Conservation (phyloP, 2,888 invertebrate species). For the Osedax frankpressi region DNA sequence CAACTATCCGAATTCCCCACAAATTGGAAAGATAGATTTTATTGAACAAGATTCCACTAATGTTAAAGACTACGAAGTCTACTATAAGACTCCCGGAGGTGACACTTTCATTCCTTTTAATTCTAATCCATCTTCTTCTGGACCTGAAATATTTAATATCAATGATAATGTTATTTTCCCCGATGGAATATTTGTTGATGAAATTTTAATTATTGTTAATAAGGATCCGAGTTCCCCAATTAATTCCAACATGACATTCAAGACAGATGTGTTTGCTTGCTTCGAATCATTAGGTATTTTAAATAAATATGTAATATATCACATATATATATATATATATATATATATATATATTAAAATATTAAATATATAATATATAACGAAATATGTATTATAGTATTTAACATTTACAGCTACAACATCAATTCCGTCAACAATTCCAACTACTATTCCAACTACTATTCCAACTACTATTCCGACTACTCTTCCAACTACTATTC, state of each 20-base stretch:
- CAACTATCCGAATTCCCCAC: neutral
- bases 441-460: no score
- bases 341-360: no score
- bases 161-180: slow-evolving; percentile 8
- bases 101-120: neutral
- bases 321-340: no score
- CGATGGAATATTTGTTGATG: neutral
- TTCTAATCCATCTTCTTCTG: neutral
- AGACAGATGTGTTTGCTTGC: neutral
- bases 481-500: no score
- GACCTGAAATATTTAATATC: slow-evolving; percentile 4
- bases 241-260: neutral
- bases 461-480: no score
- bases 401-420: no score
- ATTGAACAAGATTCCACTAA: slow-evolving; percentile 2
- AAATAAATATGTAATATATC: neutral
- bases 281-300: neutral
- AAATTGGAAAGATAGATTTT: slow-evolving; percentile 4
- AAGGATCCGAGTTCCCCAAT: neutral
- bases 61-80: slow-evolving; percentile 5
- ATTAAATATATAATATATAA: no score
- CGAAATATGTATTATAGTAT: no score
- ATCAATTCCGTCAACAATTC: no score
- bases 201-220: neutral
- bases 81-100: neutral